A percentile compares a stretch with the other conserved stretches of the same genome.
Conservation (phyloP, 2,797 vertebrate genomes). For the Fringilla coelebs region DNA sequence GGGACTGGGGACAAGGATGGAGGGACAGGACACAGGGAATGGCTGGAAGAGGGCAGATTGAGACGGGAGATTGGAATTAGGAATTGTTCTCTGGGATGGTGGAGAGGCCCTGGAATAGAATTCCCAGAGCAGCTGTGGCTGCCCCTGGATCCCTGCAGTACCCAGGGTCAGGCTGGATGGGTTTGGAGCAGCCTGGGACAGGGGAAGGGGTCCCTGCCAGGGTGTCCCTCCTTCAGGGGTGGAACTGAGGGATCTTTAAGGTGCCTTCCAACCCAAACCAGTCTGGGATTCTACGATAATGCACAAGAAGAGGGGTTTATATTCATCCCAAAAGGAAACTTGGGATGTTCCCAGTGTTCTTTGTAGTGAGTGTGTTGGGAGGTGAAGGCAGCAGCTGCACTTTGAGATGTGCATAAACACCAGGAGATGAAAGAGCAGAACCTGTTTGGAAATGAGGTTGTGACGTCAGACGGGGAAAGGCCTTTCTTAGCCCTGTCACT, state of each 20-base stretch:
- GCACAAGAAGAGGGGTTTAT: neutral
- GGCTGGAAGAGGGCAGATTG: neutral
- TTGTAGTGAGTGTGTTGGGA: neutral
- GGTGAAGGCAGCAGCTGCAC: neutral
- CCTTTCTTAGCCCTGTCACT: neutral
- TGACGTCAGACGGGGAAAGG: neutral
- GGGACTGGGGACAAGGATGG: neutral
- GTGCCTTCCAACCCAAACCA: neutral
- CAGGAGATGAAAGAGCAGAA: neutral
- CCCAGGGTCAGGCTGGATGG: neutral
- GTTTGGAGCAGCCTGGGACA: neutral
- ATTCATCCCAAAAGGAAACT: neutral
- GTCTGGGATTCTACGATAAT: neutral
- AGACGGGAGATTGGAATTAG: neutral
- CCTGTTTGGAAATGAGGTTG: neutral
- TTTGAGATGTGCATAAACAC: neutral
- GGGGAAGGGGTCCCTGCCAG: neutral
- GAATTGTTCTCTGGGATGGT: neutral
- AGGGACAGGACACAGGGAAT: neutral
- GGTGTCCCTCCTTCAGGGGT: neutral
- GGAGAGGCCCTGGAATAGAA: rapidly evolving
- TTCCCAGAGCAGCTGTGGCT: neutral
- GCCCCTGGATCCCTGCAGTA: neutral
- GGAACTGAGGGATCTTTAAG: neutral
- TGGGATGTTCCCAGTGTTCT: neutral